Evolutionary conservation across 2,888 invertebrate genomes (phyloP).

Genomic region (Maniola hyperantus): DNA sequence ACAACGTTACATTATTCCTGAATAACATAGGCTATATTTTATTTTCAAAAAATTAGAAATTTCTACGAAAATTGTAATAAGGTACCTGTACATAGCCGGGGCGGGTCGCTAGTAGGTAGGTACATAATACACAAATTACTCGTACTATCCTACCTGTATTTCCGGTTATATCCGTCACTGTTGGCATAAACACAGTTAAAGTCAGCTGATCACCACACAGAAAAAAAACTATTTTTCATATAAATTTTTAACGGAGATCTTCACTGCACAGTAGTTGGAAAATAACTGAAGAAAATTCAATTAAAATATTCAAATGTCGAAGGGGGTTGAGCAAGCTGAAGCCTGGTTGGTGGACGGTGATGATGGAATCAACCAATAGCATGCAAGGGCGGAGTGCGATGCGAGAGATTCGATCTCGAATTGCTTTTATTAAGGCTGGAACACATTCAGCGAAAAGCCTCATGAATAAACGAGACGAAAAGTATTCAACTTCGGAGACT

Average conservation of each 20-base stretch:
- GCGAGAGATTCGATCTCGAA: slow-evolving; percentile 25
- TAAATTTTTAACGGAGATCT: slow-evolving; percentile 26
- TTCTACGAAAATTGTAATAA: too few relatives aligned
- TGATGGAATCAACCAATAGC: slow-evolving; percentile 52
- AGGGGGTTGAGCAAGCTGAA: slow-evolving; percentile 50
- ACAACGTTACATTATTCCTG: too few relatives aligned
- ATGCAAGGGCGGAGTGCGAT: slow-evolving; percentile 47
- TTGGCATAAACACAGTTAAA: slow-evolving; percentile 64
- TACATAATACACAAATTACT: too few relatives aligned
- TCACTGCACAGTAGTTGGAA: slow-evolving; percentile 40
- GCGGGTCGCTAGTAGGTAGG: too few relatives aligned
- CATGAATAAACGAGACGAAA: too few relatives aligned
- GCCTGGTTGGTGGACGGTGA: slow-evolving; percentile 55
- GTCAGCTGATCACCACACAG: slow-evolving; percentile 31
- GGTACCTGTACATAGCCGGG: too few relatives aligned
- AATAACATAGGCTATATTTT: too few relatives aligned
- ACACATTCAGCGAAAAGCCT: slow-evolving; percentile 1
- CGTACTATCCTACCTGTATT: slow-evolving; percentile 41
- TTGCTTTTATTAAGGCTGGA: neutral
- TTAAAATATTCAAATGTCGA: slow-evolving; percentile 60
- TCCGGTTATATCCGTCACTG: slow-evolving; percentile 59
- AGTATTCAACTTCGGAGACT: too few relatives aligned
- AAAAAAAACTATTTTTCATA: slow-evolving; percentile 5
- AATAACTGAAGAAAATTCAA: slow-evolving; percentile 56
- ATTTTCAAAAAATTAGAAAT: too few relatives aligned